Conservation (phyloP, 2,888 invertebrate species). For the Galerucella pusilla region DNA sequence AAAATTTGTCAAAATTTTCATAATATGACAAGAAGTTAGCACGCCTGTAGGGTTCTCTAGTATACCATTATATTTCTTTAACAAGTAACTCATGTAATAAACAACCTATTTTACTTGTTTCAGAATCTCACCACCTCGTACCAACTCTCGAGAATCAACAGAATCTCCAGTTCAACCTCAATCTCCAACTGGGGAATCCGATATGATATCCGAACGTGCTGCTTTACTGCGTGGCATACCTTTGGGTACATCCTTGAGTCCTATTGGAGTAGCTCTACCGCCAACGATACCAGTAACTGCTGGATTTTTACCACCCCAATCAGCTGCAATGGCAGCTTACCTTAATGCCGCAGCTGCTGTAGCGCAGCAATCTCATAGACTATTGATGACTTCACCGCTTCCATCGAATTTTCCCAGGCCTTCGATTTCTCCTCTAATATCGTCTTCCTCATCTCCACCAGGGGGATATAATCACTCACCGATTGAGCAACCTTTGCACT, state of each 20-base stretch:
- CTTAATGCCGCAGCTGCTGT: constrained; percentile 75
- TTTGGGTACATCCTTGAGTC: constrained; percentile 72
- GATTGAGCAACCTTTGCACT: constrained; percentile 68
- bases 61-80: no score
- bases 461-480: constrained; percentile 57
- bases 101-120: constrained; percentile 64
- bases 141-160: constrained; percentile 83
- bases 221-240: constrained; percentile 66
- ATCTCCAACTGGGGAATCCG: constrained; percentile 82
- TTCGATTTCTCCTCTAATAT: constrained; percentile 76
- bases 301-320: constrained; percentile 79
- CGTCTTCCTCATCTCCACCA: constrained; percentile 74
- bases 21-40: no score
- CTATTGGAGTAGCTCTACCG: constrained; percentile 74
- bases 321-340: constrained; percentile 86
- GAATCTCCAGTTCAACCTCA: constrained; percentile 71
- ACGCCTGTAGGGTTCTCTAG: no score
- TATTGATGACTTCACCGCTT: constrained; percentile 75
- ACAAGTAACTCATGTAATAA: no score
- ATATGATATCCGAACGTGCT: constrained; percentile 73
- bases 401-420: constrained; percentile 65
- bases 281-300: constrained; percentile 76
- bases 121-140: constrained; percentile 85
- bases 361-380: constrained; percentile 77
- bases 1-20: no score